Conservation (phyloP, 2,888 invertebrate genomes). For the Neocrepidodera transversa region DNA sequence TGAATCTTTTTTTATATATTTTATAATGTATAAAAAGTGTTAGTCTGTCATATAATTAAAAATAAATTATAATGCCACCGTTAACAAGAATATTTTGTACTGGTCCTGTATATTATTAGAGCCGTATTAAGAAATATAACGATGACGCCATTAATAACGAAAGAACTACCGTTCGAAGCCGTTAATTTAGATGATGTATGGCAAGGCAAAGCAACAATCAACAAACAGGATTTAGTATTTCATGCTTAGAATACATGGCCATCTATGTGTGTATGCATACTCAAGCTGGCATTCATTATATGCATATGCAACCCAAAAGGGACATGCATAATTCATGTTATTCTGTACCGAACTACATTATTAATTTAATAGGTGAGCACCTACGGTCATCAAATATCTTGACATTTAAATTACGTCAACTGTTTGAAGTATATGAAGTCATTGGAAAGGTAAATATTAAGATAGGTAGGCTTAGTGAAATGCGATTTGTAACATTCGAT, state of each 20-base stretch:
- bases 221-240: constrained; percentile 29
- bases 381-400: constrained; percentile 30
- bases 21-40: no score
- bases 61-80: no score
- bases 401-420: constrained; percentile 26
- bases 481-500: no score
- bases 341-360: constrained; percentile 34
- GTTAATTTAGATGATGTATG: constrained; percentile 28
- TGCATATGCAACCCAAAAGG: constrained; percentile 40
- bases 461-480: no score
- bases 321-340: constrained; percentile 42
- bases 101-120: no score
- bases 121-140: no score
- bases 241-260: constrained; percentile 27
- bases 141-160: constrained; percentile 21
- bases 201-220: constrained; percentile 25
- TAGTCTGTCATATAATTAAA: no score
- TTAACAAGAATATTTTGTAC: no score
- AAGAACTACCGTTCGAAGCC: constrained; percentile 21
- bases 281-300: constrained; percentile 38
- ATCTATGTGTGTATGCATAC: constrained; percentile 27
- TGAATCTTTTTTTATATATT: no score
- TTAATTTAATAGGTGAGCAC: constrained; percentile 34
- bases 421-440: background rate
- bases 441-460: no score